Evolutionary conservation across 2,888 invertebrate genomes (phyloP).

Genomic region (Saturnia pavonia): DNA sequence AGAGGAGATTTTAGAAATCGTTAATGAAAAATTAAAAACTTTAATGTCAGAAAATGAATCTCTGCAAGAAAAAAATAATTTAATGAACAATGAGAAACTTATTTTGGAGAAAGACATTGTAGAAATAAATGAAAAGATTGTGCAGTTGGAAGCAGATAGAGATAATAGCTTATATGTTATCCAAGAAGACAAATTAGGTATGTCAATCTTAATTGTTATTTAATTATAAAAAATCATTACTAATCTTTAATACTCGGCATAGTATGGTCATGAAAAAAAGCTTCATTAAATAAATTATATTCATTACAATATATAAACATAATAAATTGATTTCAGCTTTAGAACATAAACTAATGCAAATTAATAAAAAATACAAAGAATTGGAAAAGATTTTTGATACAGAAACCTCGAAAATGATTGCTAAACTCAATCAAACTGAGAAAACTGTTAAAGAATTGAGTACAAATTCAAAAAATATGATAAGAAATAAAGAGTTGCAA

Average conservation of each 20-base stretch:
- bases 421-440: slow-evolving; percentile 46
- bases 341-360: slow-evolving; percentile 40
- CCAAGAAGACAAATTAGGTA: slow-evolving; percentile 42
- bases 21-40: slow-evolving; percentile 33
- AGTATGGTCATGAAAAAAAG: too few relatives aligned
- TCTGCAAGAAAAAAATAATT: slow-evolving; percentile 34
- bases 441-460: slow-evolving; percentile 40
- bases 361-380: slow-evolving; percentile 41
- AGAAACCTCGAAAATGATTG: slow-evolving; percentile 43
- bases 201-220: slow-evolving; percentile 22
- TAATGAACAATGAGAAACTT: slow-evolving; percentile 37
- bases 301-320: too few relatives aligned
- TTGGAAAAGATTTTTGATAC: slow-evolving; percentile 42
- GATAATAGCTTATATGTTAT: slow-evolving; percentile 33
- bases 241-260: too few relatives aligned
- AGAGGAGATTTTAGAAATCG: slow-evolving; percentile 31
- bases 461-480: slow-evolving; percentile 31
- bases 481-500: slow-evolving; percentile 39
- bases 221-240: too few relatives aligned
- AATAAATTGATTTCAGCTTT: slow-evolving; percentile 32
- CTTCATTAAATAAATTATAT: too few relatives aligned
- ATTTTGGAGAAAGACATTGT: slow-evolving; percentile 36
- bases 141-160: slow-evolving; percentile 37
- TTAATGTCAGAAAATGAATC: slow-evolving; percentile 34
- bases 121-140: slow-evolving; percentile 36